Evolutionary conservation across 2,888 invertebrate species (phyloP), one percentile per base, ranked within the genome.

Genomic region (Antheraea assamensis): DNA sequence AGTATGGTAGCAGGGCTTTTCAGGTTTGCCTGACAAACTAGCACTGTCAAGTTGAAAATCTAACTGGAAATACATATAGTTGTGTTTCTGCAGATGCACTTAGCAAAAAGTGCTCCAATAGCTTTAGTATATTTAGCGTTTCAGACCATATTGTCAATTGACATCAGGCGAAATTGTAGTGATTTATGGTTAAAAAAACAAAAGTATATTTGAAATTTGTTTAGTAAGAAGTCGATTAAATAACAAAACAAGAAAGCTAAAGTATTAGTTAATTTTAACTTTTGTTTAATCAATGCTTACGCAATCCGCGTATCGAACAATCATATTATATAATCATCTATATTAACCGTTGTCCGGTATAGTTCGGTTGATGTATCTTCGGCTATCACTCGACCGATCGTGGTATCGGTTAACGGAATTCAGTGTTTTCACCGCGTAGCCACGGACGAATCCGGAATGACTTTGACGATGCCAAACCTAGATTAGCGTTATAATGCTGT

Each of bases 361-460:
- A 64, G 64, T 30, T 64, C 61, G 35, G 71, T 52, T 49, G 21
- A 71, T 27, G 55, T n/a, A 7, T 10, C 24, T 35, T 52, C 27
- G 52, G 52, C 75, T 55, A 66, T 75, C 75, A 81, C 79, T 82
- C 83, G 75, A 84, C 81, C 81, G 80, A 78, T 31, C 66, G 55
- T 70, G 49, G 66, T 73, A 71, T 70, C 80, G 78, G 80, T 79
- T 87, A 88, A 88, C 87, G 88, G 88, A 85, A 84, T 84, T 83
- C 75, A 81, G 80, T 83, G 84, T 85, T 87, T 87, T 86, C 87
- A 83, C 85, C 82, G 80, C 78, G 77, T 78, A 7, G 52, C 71
- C 68, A 30, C 64, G 73, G 73, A 77, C 77, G 76, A 82, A 83
- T 83, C 83, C 83, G 85, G 85, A 84, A 85, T 79, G 80, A 78